Percentiles rank a stretch among this genome's conserved stretches.
Conservation (phyloP, 2,888 invertebrate species). For the Lampropteryx suffumata region DNA sequence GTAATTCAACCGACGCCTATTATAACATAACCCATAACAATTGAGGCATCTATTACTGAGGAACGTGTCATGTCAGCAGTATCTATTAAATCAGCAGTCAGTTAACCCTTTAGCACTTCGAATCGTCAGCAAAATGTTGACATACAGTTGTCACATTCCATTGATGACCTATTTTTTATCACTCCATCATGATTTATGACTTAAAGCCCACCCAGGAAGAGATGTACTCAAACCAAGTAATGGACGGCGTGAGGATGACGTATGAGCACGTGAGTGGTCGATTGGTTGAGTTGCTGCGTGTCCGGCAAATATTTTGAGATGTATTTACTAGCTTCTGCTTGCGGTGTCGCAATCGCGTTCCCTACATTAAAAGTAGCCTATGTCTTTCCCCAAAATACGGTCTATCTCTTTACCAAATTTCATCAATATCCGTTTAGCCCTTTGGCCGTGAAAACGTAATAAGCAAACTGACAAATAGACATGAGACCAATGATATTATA, state of each 20-base stretch:
- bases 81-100: background rate
- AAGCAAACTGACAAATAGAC: no score
- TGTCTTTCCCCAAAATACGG: no score
- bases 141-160: background rate
- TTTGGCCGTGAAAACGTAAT: no score
- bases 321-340: background rate
- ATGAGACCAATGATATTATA: no score
- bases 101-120: conserved; percentile 1
- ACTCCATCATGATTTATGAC: conserved; percentile 3
- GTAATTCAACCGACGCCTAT: no score
- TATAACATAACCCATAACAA: background rate
- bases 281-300: no score
- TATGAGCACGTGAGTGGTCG: background rate
- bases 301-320: no score
- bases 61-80: background rate
- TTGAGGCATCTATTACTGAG: background rate
- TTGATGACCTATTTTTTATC: conserved; percentile 11
- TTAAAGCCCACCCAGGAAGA: background rate
- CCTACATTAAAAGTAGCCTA: no score
- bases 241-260: background rate
- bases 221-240: background rate
- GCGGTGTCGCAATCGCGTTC: no score
- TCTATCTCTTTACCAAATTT: no score
- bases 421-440: no score
- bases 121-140: background rate